A percentile compares a stretch with the other conserved stretches of the same genome.
phyloP scores from a whole-genome alignment of 2,888 invertebrate species.

The Criorhina ranunculi region DNA sequence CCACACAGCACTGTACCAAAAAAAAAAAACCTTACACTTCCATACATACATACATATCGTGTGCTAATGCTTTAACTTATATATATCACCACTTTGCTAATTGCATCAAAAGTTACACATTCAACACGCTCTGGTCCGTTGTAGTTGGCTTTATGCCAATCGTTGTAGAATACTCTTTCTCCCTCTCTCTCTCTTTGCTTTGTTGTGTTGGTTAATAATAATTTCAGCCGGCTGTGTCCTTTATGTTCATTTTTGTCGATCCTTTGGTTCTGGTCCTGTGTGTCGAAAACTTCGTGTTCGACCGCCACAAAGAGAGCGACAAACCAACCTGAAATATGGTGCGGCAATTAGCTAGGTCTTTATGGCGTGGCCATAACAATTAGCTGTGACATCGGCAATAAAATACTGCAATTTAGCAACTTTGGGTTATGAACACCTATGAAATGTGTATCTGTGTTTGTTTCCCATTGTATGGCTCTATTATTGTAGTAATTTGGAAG shows the following conservation, averaged over 20 bases:
- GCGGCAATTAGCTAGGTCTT: conserved; percentile 72
- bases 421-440: conserved; percentile 51
- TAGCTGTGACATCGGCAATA: conserved; percentile 71
- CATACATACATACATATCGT: neutral
- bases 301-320: conserved; percentile 27
- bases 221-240: conserved; percentile 39
- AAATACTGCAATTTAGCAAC: conserved; percentile 68
- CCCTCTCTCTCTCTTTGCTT: too few species aligned
- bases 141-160: conserved; percentile 64
- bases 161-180: conserved; percentile 5
- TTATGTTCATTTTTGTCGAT: neutral
- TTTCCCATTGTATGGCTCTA: conserved; percentile 4
- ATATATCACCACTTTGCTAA: conserved; percentile 63
- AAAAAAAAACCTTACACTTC: neutral
- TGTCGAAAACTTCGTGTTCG: conserved; percentile 39
- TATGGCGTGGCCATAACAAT: conserved; percentile 73
- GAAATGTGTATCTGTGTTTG: conserved; percentile 28
- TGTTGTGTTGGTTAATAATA: conserved; percentile 43
- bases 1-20: neutral
- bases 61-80: conserved; percentile 51
- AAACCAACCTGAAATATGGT: conserved; percentile 65
- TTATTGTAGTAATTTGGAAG: conserved; percentile 2
- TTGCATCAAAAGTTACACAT: conserved; percentile 74
- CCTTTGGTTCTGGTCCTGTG: neutral
- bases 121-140: conserved; percentile 52